These are phyloP conservation scores for Lottia scabra DNA, from an alignment of 2,888 invertebrate species.

Conservation along the genomic window DNA sequence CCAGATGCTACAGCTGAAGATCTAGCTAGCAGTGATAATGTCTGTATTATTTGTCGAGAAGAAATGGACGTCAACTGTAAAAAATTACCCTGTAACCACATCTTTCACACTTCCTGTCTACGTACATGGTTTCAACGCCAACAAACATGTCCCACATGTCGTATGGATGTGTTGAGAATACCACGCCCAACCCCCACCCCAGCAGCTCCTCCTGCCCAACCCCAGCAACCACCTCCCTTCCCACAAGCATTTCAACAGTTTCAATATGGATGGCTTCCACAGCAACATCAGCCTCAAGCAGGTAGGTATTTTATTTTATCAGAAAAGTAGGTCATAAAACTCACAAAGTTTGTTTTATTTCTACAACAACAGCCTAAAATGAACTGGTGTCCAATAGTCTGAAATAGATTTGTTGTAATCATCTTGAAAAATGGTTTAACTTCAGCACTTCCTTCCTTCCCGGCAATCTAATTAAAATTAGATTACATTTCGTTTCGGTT, in stretches of 20 bases:
- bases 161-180: constrained; percentile 82
- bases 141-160: constrained; percentile 99
- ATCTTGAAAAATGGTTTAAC: too few species aligned
- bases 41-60: constrained; percentile 97
- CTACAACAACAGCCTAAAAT: too few species aligned
- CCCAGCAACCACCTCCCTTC: constrained; percentile 26
- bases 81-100: constrained; percentile 98
- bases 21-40: constrained; percentile 87
- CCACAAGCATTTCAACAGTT: constrained; percentile 31
- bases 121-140: constrained; percentile 99
- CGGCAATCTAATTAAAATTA: too few species aligned
- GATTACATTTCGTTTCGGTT: too few species aligned
- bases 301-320: not conserved
- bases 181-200: constrained; percentile 49
- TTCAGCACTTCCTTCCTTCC: too few species aligned
- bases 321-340: too few species aligned
- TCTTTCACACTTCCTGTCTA: constrained; percentile 97
- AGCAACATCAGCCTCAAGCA: constrained; percentile 15
- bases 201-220: constrained; percentile 70
- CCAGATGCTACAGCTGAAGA: constrained; percentile 96
- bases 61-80: constrained; percentile 85
- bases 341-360: too few species aligned
- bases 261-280: constrained; percentile 33
- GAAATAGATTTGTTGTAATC: too few species aligned
- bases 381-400: too few species aligned